These are phyloP conservation scores for Propithecus coquereli DNA, from an alignment of 2,113 vertebrate genomes.

Conservation along the genomic window DNA sequence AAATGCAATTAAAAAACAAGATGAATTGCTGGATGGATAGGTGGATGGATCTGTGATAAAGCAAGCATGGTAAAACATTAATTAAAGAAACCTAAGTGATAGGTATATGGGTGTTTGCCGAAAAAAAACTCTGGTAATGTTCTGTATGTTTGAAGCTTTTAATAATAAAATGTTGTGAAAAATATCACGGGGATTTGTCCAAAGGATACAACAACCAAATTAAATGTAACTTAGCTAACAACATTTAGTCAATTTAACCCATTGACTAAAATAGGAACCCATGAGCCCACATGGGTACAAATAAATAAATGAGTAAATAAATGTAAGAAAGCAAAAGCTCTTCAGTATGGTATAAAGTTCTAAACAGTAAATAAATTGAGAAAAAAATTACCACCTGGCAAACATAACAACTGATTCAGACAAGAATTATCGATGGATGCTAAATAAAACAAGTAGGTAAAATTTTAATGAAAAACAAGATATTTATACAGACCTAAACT, in stretches of 20 bases:
- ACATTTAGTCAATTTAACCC: neutral
- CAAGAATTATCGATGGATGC: constrained; percentile 42
- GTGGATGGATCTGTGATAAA: neutral
- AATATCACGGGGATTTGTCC: neutral
- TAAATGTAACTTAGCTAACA: neutral
- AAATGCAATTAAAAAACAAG: neutral
- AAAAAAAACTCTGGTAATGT: neutral
- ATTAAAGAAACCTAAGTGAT: neutral
- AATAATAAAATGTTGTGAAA: neutral
- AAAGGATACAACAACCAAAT: neutral
- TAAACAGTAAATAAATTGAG: constrained; percentile 7
- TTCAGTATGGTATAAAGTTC: neutral
- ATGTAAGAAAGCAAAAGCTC: neutral
- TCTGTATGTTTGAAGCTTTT: neutral
- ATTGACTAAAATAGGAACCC: neutral
- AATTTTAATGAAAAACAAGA: constrained; percentile 20
- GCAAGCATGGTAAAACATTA: neutral
- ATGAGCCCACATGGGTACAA: neutral
- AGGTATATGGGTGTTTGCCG: neutral
- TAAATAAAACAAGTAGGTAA: constrained; percentile 7
- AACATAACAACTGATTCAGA: constrained; percentile 37
- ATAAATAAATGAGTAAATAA: constrained; percentile 32
- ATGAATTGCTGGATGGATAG: neutral
- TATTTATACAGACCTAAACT: neutral
- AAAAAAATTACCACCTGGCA: constrained; percentile 48